Conservation (phyloP, 2,888 invertebrate genomes). For the Lasioglossum oenotherae region DNA sequence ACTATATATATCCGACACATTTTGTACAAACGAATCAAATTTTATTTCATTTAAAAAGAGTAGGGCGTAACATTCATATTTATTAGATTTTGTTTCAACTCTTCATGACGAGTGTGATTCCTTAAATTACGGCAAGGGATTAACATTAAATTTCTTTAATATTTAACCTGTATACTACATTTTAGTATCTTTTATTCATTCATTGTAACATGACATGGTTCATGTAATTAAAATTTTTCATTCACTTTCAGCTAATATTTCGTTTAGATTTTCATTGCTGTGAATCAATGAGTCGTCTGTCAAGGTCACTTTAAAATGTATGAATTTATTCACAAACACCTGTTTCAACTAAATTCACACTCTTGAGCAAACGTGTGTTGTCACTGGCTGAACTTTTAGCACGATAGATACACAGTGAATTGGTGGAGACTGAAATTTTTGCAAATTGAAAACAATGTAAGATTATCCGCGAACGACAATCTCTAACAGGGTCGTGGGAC, state of each 20-base stretch:
- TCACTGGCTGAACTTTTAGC: not conserved
- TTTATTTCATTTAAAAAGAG: too few relatives aligned
- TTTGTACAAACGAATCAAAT: too few relatives aligned
- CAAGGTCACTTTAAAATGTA: not conserved
- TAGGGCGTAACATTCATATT: too few relatives aligned
- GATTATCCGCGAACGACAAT: not conserved
- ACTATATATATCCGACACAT: too few relatives aligned
- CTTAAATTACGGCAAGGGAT: too few relatives aligned
- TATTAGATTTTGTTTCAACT: too few relatives aligned
- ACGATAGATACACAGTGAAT: not conserved
- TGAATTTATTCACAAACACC: not conserved
- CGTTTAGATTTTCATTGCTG: not conserved
- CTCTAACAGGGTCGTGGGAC: not conserved
- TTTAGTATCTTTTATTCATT: not conserved
- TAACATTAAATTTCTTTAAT: not conserved
- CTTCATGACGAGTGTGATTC: too few relatives aligned
- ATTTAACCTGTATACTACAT: not conserved
- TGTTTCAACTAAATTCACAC: not conserved
- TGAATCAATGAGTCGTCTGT: not conserved
- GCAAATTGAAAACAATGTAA: not conserved
- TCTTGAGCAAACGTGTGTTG: not conserved
- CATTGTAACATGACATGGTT: not conserved
- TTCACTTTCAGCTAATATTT: not conserved
- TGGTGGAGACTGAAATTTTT: not conserved
- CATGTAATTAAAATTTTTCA: not conserved